Conservation (phyloP, 2,797 vertebrate genomes). For the Artibeus jamaicensis region DNA sequence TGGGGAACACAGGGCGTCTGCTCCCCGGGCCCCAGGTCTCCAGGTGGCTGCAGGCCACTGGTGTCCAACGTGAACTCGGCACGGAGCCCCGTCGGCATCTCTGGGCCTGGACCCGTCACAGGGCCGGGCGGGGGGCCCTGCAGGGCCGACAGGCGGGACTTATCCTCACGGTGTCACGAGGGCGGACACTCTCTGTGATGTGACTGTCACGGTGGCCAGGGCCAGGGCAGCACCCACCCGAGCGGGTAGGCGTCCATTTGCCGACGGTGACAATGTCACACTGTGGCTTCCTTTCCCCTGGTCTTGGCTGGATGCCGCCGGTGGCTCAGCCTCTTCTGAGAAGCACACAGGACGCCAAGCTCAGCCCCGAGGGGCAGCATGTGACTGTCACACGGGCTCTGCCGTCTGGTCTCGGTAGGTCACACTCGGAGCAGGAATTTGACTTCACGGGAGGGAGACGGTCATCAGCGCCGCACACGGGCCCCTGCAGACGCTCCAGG, state of each 20-base stretch:
- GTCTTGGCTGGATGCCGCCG: conserved; percentile 52
- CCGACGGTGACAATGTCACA: conserved; percentile 83
- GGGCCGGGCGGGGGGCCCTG: no score
- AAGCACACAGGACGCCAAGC: conserved; percentile 37
- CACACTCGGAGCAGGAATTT: not conserved
- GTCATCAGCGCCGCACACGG: not conserved
- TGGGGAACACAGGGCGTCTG: not conserved
- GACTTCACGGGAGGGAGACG: not conserved
- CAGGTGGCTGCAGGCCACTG: accelerated
- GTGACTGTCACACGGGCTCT: not conserved
- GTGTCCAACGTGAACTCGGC: no score
- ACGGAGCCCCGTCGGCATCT: not conserved
- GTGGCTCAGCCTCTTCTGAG: conserved; percentile 53
- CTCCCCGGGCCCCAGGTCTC: not conserved
- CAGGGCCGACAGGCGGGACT: not conserved
- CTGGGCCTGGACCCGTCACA: not conserved
- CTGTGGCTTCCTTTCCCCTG: conserved; percentile 78
- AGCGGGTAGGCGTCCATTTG: conserved; percentile 78
- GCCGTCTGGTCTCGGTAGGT: not conserved
- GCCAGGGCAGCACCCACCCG: not conserved
- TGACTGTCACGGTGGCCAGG: not conserved
- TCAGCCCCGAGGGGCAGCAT: not conserved
- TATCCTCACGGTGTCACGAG: no score
- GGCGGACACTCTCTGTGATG: no score
- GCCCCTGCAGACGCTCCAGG: no score